Evolutionary conservation across 2,113 vertebrate species (phyloP).

Genomic region (Hemicordylus capensis): DNA sequence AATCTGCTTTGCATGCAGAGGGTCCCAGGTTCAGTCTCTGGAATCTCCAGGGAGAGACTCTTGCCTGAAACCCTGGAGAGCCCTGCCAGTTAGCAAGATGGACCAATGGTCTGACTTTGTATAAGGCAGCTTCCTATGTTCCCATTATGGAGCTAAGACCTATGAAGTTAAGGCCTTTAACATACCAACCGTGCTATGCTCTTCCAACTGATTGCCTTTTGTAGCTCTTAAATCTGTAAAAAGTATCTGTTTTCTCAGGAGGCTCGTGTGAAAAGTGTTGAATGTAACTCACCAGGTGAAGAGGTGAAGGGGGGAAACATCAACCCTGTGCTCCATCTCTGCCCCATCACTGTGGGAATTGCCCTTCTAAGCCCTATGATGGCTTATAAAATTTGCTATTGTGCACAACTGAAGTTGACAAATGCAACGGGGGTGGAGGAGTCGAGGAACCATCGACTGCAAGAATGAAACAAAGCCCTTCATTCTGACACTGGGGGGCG

Average conservation of each 20-base stretch:
- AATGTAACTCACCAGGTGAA: constrained; percentile 28
- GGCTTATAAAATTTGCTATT: constrained; percentile 26
- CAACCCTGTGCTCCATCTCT: not conserved
- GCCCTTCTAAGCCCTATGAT: constrained; percentile 39
- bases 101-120: no score
- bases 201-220: no score
- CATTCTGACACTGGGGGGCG: constrained; percentile 46
- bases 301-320: constrained; percentile 24
- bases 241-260: not conserved
- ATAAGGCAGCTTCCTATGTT: no score
- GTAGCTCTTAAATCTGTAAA: not conserved
- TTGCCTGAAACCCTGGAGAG: no score
- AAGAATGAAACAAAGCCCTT: constrained; percentile 36
- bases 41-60: no score
- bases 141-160: no score
- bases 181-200: no score
- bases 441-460: not conserved
- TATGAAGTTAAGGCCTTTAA: no score
- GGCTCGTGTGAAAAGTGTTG: not conserved
- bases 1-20: no score
- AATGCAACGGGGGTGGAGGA: not conserved
- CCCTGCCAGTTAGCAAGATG: no score
- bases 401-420: constrained; percentile 42
- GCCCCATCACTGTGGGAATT: constrained; percentile 51
- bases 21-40: no score